Evolutionary conservation across 2,797 vertebrate species (phyloP).

Genomic region (Presbytis comata): DNA sequence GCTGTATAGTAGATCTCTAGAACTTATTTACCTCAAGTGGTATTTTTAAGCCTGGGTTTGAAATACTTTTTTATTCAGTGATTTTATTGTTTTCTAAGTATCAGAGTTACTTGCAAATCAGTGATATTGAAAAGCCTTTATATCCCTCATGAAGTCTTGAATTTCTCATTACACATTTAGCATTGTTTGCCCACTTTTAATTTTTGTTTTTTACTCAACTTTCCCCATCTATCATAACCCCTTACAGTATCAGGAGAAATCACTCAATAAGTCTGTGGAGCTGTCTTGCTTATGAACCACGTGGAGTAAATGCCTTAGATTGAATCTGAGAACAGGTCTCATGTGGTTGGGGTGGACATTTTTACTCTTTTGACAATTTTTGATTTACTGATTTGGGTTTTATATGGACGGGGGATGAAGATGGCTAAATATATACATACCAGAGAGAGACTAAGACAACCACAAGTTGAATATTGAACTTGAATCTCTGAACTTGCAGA

Average conservation of each 20-base stretch:
- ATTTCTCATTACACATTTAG: not conserved
- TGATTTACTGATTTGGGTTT: not conserved
- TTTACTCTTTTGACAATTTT: not conserved
- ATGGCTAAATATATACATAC: not conserved
- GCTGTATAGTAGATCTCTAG: not conserved
- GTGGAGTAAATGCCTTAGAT: not conserved
- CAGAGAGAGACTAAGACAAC: not conserved
- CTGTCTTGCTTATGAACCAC: not conserved
- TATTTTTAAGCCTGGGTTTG: not conserved
- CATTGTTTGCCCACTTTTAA: not conserved
- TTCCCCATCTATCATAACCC: not conserved
- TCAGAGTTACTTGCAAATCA: not conserved
- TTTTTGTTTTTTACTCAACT: not conserved
- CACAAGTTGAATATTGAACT: not conserved
- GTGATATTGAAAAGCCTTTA: not conserved
- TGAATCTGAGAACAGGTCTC: not conserved
- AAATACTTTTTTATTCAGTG: not conserved
- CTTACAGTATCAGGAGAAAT: not conserved
- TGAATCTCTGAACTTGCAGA: not conserved
- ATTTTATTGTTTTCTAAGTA: not conserved
- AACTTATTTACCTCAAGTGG: not conserved
- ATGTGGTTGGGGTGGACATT: not conserved
- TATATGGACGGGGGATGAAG: not conserved
- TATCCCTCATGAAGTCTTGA: not conserved
- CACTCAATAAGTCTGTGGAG: not conserved